Conservation (phyloP, 2,113 vertebrate species). For the Corynorhinus townsendii region DNA sequence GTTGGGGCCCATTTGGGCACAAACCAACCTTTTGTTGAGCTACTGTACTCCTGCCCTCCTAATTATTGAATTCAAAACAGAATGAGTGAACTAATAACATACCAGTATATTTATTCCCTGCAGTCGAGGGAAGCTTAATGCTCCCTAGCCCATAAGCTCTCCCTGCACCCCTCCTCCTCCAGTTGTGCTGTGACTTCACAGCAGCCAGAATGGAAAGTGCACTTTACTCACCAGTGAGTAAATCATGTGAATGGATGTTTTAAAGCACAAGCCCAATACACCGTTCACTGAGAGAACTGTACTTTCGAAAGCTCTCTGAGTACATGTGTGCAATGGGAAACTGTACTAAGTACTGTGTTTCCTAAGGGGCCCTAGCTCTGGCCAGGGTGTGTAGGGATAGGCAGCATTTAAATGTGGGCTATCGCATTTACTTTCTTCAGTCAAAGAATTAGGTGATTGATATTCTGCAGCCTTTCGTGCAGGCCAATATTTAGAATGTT, state of each 20-base stretch:
- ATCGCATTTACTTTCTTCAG: background rate
- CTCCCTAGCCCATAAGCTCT: slow-evolving; percentile 19
- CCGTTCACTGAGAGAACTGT: slow-evolving; percentile 25
- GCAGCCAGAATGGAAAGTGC: slow-evolving; percentile 62
- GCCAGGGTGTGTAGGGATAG: background rate
- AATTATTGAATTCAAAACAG: slow-evolving; percentile 64
- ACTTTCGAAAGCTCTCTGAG: slow-evolving; percentile 46
- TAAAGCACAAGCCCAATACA: slow-evolving; percentile 23
- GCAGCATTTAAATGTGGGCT: background rate
- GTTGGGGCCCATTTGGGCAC: slow-evolving; percentile 50
- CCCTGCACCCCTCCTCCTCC: background rate
- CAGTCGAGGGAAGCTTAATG: background rate
- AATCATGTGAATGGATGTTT: slow-evolving; percentile 70
- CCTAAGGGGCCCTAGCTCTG: background rate
- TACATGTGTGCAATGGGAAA: slow-evolving; percentile 52
- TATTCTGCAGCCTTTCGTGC: background rate
- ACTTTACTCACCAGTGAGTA: slow-evolving; percentile 72
- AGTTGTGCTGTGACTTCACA: slow-evolving; percentile 65
- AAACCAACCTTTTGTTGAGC: slow-evolving; percentile 42
- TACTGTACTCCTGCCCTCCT: slow-evolving; percentile 49
- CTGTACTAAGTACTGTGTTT: slow-evolving; percentile 44
- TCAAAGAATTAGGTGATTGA: background rate
- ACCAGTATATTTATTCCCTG: slow-evolving; percentile 35
- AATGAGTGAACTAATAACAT: slow-evolving; percentile 60
- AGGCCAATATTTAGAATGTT: background rate